These are phyloP conservation scores for Acanthosoma haemorrhoidale DNA, from an alignment of 2,888 invertebrate species.

Conservation along the genomic window DNA sequence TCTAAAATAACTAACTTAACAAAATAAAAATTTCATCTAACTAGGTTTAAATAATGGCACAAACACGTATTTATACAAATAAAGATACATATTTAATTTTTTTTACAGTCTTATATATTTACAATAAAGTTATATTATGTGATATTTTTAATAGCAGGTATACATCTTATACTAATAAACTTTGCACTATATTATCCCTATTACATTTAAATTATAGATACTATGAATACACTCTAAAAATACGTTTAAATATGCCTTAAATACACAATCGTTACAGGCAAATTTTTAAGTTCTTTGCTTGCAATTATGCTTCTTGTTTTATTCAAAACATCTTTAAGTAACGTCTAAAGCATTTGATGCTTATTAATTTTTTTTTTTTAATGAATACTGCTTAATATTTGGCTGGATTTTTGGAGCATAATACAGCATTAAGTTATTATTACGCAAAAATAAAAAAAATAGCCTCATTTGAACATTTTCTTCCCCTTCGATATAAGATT, in stretches of 20 bases:
- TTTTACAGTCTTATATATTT: conserved; percentile 26
- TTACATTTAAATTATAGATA: not conserved
- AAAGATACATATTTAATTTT: not conserved
- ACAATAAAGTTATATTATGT: conserved; percentile 18
- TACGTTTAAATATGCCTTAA: not conserved
- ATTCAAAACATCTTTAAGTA: not conserved
- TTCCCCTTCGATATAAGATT: too few species aligned
- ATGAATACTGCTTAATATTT: conserved; percentile 19
- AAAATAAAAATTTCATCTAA: not conserved
- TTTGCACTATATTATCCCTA: not conserved
- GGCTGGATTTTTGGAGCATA: conserved; percentile 14
- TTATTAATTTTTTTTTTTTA: not conserved
- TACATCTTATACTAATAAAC: not conserved
- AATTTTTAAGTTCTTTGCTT: not conserved
- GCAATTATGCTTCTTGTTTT: not conserved
- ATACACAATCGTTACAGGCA: not conserved
- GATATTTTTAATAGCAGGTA: conserved; percentile 11
- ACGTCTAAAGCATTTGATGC: conserved; percentile 6
- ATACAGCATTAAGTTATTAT: not conserved
- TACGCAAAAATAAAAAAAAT: not conserved
- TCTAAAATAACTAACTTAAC: not conserved
- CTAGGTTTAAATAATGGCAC: conserved; percentile 15
- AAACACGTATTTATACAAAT: conserved; percentile 7
- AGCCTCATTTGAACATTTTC: not conserved
- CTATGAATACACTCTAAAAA: too few species aligned